These are phyloP conservation scores for Oligia strigilis DNA, from an alignment of 2,888 invertebrate genomes.

Conservation along the genomic window DNA sequence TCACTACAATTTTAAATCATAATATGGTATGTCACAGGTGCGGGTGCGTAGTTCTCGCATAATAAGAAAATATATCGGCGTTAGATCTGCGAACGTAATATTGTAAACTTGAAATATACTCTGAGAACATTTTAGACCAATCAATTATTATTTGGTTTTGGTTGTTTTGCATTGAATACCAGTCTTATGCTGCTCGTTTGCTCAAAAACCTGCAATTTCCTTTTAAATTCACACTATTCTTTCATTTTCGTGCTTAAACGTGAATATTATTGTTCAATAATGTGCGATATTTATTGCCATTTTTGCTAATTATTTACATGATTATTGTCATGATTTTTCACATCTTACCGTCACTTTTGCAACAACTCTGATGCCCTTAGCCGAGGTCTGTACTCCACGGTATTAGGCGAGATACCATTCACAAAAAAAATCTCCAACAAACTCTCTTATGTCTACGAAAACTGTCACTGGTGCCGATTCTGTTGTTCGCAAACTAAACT, in stretches of 20 bases:
- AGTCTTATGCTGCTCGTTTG: neutral
- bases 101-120: neutral
- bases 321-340: too few relatives aligned
- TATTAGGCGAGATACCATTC: too few relatives aligned
- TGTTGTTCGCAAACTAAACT: too few relatives aligned
- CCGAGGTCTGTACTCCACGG: too few relatives aligned
- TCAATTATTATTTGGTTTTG: neutral
- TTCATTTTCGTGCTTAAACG: neutral
- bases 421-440: too few relatives aligned
- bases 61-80: neutral
- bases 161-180: too few relatives aligned
- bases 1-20: neutral
- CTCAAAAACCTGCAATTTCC: neutral
- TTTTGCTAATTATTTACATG: too few relatives aligned
- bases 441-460: too few relatives aligned
- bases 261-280: neutral
- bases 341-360: too few relatives aligned
- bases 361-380: too few relatives aligned
- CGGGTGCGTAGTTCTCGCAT: neutral
- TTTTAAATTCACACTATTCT: neutral
- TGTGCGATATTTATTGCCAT: neutral
- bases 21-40: too few relatives aligned
- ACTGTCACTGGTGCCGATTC: too few relatives aligned
- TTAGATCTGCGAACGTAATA: neutral
- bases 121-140: neutral